Conservation (phyloP, 2,797 vertebrate species). For the Macroramphosus scolopax region DNA sequence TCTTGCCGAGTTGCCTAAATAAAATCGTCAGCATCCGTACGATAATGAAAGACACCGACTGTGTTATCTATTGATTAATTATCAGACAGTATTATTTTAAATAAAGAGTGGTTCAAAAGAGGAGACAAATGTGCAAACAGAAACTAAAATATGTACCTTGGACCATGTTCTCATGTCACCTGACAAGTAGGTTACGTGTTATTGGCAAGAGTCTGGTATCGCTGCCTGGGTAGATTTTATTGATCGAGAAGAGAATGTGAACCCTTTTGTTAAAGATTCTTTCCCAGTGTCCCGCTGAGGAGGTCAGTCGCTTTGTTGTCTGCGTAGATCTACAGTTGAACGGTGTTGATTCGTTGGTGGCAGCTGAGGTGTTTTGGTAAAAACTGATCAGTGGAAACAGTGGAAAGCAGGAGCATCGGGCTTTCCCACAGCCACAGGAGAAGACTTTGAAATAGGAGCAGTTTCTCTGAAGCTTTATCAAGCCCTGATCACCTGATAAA, state of each 20-base stretch:
- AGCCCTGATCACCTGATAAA: constrained; percentile 63
- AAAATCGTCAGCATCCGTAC: constrained; percentile 6
- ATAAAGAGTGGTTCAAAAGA: too few relatives aligned
- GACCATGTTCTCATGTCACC: constrained; percentile 4
- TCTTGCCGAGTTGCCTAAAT: too few relatives aligned
- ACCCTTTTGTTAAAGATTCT: constrained; percentile 48
- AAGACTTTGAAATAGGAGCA: constrained; percentile 68
- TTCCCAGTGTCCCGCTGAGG: constrained; percentile 40
- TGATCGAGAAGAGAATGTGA: constrained; percentile 48
- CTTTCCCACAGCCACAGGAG: constrained; percentile 65
- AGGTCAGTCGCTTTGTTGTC: constrained; percentile 47
- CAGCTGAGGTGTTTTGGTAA: constrained; percentile 41
- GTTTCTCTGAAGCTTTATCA: constrained; percentile 59
- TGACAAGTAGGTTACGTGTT: constrained; percentile 29
- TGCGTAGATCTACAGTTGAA: constrained; percentile 23
- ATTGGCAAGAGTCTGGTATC: constrained; percentile 39
- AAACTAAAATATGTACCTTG: constrained; percentile 4
- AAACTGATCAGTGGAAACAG: constrained; percentile 34
- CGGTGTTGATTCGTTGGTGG: constrained; percentile 35
- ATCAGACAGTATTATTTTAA: background rate
- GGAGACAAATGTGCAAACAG: background rate
- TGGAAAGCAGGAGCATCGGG: constrained; percentile 49
- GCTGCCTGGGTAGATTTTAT: constrained; percentile 44
- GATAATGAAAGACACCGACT: constrained; percentile 34
- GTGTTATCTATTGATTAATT: constrained; percentile 23